These are phyloP conservation scores for Micrastur ruficollis DNA, from an alignment of 2,797 vertebrate species.

Conservation along the genomic window DNA sequence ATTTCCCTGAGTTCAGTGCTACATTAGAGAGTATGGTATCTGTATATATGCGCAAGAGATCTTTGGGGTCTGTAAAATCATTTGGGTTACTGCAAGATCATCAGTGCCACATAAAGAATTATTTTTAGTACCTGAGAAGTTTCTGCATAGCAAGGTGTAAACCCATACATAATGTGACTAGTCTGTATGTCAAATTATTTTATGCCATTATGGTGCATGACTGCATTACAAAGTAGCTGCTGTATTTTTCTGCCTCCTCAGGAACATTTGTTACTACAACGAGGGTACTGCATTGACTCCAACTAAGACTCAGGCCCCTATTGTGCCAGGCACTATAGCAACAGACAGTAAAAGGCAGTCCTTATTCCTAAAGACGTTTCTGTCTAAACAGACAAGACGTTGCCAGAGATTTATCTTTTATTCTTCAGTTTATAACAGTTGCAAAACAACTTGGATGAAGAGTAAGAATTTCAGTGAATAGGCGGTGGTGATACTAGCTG, in stretches of 20 bases:
- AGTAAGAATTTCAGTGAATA: background rate
- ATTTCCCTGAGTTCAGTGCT: background rate
- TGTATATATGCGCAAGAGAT: background rate
- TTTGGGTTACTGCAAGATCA: background rate
- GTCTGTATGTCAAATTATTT: background rate
- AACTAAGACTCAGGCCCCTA: background rate
- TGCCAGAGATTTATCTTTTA: background rate
- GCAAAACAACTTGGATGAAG: background rate
- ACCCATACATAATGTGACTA: background rate
- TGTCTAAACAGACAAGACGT: background rate
- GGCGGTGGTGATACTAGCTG: background rate
- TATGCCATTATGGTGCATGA: background rate
- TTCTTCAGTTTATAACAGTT: background rate
- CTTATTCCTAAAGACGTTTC: conserved; percentile 6
- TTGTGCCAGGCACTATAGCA: conserved; percentile 45
- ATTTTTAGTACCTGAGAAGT: background rate
- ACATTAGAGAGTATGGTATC: background rate
- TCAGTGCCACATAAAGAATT: background rate
- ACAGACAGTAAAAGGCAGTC: background rate
- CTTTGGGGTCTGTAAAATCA: background rate
- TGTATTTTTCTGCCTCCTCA: background rate
- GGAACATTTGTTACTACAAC: background rate
- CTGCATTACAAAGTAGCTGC: background rate
- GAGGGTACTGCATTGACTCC: background rate
- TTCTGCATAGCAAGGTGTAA: background rate